A percentile compares a stretch with the other conserved stretches of the same genome.
These are phyloP conservation scores for Pandion haliaetus DNA, from an alignment of 2,113 vertebrate species.

Conservation along the genomic window DNA sequence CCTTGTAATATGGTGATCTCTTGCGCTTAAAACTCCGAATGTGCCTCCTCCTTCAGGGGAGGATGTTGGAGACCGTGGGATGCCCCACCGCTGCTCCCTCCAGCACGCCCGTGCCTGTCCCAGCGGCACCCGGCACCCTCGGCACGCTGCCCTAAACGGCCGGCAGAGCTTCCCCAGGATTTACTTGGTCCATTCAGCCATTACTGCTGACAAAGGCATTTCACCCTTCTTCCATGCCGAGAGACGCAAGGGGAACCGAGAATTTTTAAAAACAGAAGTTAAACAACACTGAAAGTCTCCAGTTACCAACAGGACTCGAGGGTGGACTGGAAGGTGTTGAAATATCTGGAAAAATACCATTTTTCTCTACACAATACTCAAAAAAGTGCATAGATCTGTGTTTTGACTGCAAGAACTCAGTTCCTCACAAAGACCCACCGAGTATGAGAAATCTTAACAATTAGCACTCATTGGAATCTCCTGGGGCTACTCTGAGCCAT, in stretches of 20 bases:
- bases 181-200: background rate
- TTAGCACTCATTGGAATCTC: background rate
- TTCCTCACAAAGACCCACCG: background rate
- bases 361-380: background rate
- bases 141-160: background rate
- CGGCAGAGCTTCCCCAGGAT: background rate
- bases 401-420: background rate
- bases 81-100: background rate
- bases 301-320: background rate
- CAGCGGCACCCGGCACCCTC: fast-evolving
- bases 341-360: background rate
- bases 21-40: background rate
- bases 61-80: background rate
- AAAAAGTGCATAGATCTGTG: background rate
- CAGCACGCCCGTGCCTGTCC: fast-evolving
- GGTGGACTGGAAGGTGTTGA: background rate
- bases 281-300: background rate
- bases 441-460: background rate
- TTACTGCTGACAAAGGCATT: background rate
- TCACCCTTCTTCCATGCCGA: fast-evolving
- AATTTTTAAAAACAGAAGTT: background rate
- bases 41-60: background rate
- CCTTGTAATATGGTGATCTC: constrained; percentile 56
- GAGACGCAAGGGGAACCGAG: fast-evolving
- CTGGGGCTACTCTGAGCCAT: fast-evolving